phyloP scores from a whole-genome alignment of 2,113 vertebrate genomes.

The Mugil cephalus region DNA sequence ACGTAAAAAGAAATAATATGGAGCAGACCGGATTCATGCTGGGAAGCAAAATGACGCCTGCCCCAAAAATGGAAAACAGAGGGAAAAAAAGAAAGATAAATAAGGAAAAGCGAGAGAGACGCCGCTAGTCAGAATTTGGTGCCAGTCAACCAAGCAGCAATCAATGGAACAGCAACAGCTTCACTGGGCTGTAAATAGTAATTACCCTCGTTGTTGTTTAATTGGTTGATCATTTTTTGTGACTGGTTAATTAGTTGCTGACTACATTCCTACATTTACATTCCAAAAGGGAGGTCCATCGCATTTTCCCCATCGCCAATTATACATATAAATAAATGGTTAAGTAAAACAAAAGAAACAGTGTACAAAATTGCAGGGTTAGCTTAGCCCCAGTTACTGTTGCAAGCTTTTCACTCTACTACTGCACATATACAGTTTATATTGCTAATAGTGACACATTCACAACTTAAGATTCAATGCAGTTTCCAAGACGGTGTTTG shows the following conservation, averaged over 20 bases:
- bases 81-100: not conserved
- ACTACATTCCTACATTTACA: too few species aligned
- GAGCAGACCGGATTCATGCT: not conserved
- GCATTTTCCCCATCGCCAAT: too few species aligned
- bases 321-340: too few species aligned
- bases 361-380: too few species aligned
- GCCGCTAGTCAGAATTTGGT: not conserved
- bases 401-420: too few species aligned
- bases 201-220: not conserved
- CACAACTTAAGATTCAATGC: too few species aligned
- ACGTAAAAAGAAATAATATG: slow-evolving; percentile 3
- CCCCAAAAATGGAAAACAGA: slow-evolving; percentile 2
- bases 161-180: not conserved
- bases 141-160: not conserved
- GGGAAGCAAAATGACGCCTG: not conserved
- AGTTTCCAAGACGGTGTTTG: too few species aligned
- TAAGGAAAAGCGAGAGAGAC: not conserved
- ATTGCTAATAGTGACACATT: too few species aligned
- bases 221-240: not conserved
- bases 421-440: too few species aligned
- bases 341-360: too few species aligned
- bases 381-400: too few species aligned
- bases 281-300: too few species aligned
- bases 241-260: not conserved
- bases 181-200: not conserved